Percentiles rank a stretch among this genome's conserved stretches.
Conservation (phyloP, 2,113 vertebrate genomes). For the Grammomys dolichurus region DNA sequence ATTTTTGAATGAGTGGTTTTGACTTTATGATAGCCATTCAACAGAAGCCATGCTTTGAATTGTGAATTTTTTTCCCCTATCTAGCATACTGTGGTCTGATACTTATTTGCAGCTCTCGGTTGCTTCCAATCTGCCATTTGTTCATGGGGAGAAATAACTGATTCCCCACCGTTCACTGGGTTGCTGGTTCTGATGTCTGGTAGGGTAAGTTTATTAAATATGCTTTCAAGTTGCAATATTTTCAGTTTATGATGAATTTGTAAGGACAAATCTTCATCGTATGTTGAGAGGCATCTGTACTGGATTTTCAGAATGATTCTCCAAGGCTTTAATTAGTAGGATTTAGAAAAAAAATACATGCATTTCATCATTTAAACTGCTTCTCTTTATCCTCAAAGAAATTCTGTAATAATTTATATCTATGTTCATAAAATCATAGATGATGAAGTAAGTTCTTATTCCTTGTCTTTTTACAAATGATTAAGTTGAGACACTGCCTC, state of each 20-base stretch:
- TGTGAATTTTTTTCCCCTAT: not conserved
- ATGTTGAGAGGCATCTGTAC: not conserved
- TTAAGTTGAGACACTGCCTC: not conserved
- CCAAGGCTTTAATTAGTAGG: not conserved
- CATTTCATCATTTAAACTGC: slow-evolving; percentile 39
- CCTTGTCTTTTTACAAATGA: not conserved
- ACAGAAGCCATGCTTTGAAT: not conserved
- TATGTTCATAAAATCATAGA: not conserved
- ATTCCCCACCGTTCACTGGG: not conserved
- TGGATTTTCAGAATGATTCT: slow-evolving; percentile 37
- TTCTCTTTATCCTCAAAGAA: not conserved
- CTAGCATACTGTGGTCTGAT: not conserved
- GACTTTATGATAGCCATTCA: slow-evolving; percentile 14
- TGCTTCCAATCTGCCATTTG: not conserved
- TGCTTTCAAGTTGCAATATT: not conserved
- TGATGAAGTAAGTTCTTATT: not conserved
- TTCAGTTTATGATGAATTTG: not conserved
- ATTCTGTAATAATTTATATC: not conserved
- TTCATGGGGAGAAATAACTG: not conserved
- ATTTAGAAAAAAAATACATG: not conserved
- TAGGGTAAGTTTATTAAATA: not conserved
- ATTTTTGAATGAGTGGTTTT: not conserved
- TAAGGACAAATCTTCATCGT: not conserved
- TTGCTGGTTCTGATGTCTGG: not conserved
- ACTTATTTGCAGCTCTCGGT: not conserved